Evolutionary conservation across 2,113 vertebrate genomes (phyloP).

Genomic region (Catharus bicknelli): DNA sequence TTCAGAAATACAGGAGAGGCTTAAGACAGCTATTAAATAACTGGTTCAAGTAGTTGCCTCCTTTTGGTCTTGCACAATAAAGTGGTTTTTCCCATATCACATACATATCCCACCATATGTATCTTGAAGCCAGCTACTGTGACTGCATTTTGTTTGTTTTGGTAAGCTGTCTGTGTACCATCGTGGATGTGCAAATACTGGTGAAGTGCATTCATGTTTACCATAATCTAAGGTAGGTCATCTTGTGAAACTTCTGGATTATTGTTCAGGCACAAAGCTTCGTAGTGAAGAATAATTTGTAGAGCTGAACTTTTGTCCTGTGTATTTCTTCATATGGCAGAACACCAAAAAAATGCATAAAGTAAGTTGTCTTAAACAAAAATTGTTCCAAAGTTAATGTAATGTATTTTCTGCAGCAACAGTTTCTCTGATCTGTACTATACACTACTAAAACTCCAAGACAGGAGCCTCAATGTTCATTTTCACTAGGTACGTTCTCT

Average conservation of each 20-base stretch:
- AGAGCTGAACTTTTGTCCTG: neutral
- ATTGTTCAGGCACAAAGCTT: neutral
- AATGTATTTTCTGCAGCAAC: neutral
- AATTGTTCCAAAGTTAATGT: neutral
- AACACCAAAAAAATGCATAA: neutral
- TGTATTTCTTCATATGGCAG: neutral
- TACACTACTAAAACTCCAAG: neutral
- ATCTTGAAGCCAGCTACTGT: neutral
- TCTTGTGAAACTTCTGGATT: neutral
- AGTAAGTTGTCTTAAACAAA: neutral
- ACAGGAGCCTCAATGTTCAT: accelerated
- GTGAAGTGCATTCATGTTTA: neutral
- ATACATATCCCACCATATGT: too few species aligned
- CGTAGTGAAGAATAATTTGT: neutral
- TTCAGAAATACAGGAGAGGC: neutral
- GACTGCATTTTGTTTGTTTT: neutral
- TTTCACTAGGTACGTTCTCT: neutral
- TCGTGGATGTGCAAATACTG: neutral
- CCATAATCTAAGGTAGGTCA: neutral
- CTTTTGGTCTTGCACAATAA: neutral
- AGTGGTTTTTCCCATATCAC: neutral
- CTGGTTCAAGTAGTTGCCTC: neutral
- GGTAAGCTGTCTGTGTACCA: neutral
- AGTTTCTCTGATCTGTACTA: neutral
- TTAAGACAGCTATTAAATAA: neutral